phyloP scores from a whole-genome alignment of 2,888 invertebrate species.

The Drosophila falleni region DNA sequence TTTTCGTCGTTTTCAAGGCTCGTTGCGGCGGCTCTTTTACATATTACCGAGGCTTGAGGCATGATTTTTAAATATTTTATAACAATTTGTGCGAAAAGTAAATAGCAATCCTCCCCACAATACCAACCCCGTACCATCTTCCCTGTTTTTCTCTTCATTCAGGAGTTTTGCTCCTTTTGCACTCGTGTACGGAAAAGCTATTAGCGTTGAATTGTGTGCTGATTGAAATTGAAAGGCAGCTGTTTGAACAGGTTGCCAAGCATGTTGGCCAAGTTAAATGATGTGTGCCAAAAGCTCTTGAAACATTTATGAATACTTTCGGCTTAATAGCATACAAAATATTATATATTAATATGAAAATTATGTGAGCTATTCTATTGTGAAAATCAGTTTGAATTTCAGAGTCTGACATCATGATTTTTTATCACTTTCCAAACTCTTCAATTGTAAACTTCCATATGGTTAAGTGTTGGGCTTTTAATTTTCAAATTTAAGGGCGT shows the following conservation, averaged over 20 bases:
- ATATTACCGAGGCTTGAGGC: conserved; percentile 33
- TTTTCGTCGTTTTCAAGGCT: conserved; percentile 53
- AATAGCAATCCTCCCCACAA: conserved; percentile 46
- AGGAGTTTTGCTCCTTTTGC: conserved; percentile 23
- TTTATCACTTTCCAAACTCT: background rate
- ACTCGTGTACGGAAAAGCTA: conserved; percentile 47
- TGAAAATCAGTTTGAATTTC: conserved; percentile 18
- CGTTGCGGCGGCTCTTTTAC: conserved; percentile 36
- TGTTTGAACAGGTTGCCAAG: conserved; percentile 54
- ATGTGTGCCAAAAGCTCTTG: conserved; percentile 61
- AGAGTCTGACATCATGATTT: conserved; percentile 10
- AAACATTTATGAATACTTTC: conserved; percentile 55
- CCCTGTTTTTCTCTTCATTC: background rate
- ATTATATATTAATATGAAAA: conserved; percentile 22
- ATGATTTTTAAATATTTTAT: conserved; percentile 78
- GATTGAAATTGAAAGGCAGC: conserved; percentile 66
- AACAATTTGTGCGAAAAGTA: conserved; percentile 69
- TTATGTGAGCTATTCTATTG: conserved; percentile 10
- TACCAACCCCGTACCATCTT: background rate
- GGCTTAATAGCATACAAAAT: conserved; percentile 26
- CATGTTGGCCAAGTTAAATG: conserved; percentile 61
- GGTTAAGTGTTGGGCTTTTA: conserved; percentile 2
- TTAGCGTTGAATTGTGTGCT: conserved; percentile 58
- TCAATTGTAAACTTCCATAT: background rate
- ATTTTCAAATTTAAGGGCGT: conserved; percentile 13